phyloP scores from a whole-genome alignment of 2,113 vertebrate species.

The Nothobranchius furzeri region DNA sequence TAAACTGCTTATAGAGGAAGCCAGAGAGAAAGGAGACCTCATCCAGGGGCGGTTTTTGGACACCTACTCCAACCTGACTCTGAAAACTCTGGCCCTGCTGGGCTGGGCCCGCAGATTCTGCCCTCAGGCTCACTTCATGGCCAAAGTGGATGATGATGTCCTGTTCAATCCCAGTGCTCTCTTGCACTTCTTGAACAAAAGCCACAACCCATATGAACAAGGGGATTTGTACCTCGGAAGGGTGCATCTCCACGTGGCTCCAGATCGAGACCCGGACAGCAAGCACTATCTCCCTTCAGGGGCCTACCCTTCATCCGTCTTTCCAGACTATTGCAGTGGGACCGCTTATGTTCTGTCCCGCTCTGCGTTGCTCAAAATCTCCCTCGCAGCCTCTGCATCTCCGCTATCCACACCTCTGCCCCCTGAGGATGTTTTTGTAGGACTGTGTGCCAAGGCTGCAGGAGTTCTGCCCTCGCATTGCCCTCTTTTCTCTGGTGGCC shows the following conservation, averaged over 20 bases:
- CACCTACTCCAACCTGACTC: slow-evolving; percentile 87
- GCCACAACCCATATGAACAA: slow-evolving; percentile 62
- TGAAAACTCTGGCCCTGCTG: slow-evolving; percentile 86
- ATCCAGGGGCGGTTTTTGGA: slow-evolving; percentile 86
- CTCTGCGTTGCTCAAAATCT: slow-evolving; percentile 79
- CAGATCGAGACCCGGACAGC: slow-evolving; percentile 71
- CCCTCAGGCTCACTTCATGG: slow-evolving; percentile 79
- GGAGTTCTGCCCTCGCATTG: slow-evolving; percentile 84
- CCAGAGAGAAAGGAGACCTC: slow-evolving; percentile 78
- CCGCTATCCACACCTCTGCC: slow-evolving; percentile 68
- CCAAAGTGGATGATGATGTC: slow-evolving; percentile 91
- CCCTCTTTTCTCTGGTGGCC: slow-evolving; percentile 82
- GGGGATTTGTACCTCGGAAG: slow-evolving; percentile 84
- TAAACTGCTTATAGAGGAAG: slow-evolving; percentile 78
- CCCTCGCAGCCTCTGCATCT: slow-evolving; percentile 71
- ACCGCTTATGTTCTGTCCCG: slow-evolving; percentile 85
- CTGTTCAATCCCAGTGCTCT: slow-evolving; percentile 84
- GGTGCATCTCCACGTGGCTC: slow-evolving; percentile 81
- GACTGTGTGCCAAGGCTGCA: slow-evolving; percentile 79
- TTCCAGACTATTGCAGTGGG: slow-evolving; percentile 90
- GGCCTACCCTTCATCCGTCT: slow-evolving; percentile 76
- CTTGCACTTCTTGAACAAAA: slow-evolving; percentile 74
- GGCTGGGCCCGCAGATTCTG: slow-evolving; percentile 82
- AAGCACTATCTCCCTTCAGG: slow-evolving; percentile 78
- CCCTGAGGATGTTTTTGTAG: slow-evolving; percentile 88